Evolutionary conservation across 2,113 vertebrate genomes (phyloP).

Genomic region (Agelaius phoeniceus): DNA sequence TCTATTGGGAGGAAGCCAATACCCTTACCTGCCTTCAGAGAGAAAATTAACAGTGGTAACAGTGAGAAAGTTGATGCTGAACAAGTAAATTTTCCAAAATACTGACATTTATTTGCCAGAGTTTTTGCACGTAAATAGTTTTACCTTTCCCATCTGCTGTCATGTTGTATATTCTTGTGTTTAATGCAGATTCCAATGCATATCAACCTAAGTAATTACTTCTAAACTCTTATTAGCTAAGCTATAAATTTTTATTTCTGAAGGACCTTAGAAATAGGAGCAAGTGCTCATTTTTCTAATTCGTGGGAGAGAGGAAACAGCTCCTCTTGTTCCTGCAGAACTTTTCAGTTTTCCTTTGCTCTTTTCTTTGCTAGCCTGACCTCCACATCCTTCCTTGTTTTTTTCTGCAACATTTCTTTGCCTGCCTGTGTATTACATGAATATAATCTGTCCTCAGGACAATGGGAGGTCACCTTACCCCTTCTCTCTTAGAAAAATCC

Average conservation of each 20-base stretch:
- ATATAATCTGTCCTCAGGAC: background rate
- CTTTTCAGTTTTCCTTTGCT: background rate
- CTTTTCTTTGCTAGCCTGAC: background rate
- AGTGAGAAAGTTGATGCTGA: background rate
- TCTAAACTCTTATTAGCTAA: background rate
- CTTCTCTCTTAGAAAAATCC: background rate
- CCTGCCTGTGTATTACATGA: background rate
- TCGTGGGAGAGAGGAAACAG: background rate
- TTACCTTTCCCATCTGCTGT: background rate
- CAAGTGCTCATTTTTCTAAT: background rate
- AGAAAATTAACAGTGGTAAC: background rate
- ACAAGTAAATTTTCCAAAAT: background rate
- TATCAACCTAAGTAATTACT: background rate
- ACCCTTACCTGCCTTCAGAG: background rate
- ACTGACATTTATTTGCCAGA: background rate
- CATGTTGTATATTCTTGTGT: background rate
- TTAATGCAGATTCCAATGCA: background rate
- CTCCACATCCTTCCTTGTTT: background rate
- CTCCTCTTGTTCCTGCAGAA: background rate
- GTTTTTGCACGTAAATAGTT: background rate
- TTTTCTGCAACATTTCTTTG: background rate
- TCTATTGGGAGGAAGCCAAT: background rate
- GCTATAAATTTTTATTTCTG: background rate
- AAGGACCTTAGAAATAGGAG: background rate
- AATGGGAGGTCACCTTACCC: background rate